Evolutionary conservation across 2,888 invertebrate genomes (phyloP).

Genomic region (Romanomermis culicivorax): DNA sequence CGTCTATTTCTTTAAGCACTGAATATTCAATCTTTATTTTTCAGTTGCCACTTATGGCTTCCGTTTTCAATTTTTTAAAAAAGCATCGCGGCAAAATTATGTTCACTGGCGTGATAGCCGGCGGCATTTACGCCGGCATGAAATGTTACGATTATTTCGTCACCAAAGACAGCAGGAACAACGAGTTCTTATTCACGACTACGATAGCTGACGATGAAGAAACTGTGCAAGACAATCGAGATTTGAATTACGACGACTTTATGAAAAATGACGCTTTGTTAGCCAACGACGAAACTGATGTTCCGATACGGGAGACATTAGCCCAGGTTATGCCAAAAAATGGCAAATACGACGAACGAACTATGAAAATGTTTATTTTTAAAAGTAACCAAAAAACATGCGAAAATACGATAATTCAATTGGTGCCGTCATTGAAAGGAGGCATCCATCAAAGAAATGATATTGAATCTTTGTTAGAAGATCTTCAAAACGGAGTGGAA

Average conservation of each 20-base stretch:
- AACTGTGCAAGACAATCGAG: not conserved
- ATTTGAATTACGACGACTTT: too few species aligned
- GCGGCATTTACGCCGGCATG: slow-evolving; percentile 4
- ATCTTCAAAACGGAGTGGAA: not conserved
- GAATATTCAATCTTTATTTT: too few species aligned
- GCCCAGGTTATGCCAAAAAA: not conserved
- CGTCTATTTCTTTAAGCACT: too few species aligned
- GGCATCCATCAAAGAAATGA: not conserved
- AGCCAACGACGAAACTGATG: not conserved
- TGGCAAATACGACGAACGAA: slow-evolving; percentile 11
- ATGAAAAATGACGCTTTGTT: not conserved
- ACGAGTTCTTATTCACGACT: not conserved
- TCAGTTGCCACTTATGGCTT: slow-evolving; percentile 13
- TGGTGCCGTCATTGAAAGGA: slow-evolving; percentile 11
- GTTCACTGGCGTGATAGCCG: slow-evolving; percentile 6
- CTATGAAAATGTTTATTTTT: slow-evolving; percentile 18
- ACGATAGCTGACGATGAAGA: not conserved
- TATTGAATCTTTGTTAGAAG: slow-evolving; percentile 2
- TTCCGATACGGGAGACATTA: not conserved
- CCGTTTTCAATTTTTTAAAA: slow-evolving; percentile 19
- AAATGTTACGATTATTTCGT: slow-evolving; percentile 10
- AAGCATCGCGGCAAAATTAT: slow-evolving; percentile 15
- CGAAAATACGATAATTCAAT: slow-evolving; percentile 17
- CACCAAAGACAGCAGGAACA: not conserved
- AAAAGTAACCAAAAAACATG: slow-evolving; percentile 19